Evolutionary conservation across 2,888 invertebrate genomes (phyloP), one percentile per base, ranked within the genome.

Genomic region (Oxycera nigricornis): DNA sequence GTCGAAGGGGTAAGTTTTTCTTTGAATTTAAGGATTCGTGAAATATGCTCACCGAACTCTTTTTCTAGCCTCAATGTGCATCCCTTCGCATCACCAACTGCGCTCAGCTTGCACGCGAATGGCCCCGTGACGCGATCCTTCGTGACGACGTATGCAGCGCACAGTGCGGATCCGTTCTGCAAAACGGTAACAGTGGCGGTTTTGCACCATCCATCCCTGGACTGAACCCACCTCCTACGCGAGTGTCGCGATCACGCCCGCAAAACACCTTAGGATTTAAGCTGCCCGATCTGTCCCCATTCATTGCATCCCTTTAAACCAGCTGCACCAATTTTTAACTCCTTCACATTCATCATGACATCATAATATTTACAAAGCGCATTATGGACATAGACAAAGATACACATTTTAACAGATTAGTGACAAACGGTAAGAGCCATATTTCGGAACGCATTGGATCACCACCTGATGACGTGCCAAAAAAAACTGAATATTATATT

Each of bases 141-240:
- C 88, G 92, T 1, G 96, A 96, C 82, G 94, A 94, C 82, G 94
- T 96, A 14, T 96, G 96, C 86, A 91, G 94, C 20, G 94, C 95
- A 2, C 96, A 96, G 85, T 96, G 96, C 83, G 94, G 94, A 52
- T 92, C 92, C 80, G 87, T 91, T 14, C 85, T 91, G 24, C 86
- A 87, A 50, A 86, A 85, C 39, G 83, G 83, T 65, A 68, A 75
- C 31, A 70, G 76, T 52, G 75, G 70, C 30, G 61, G 62, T 4
- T 31, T 31, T 7, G 46, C 52, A 75, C 74, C 59, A 65, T 59
- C 28, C 61, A 83, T 81, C 30, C 77, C 79, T 24, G 82, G 80
- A 35, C 78, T 82, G n/a, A 77, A 79, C 24, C 81, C 83, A 73
- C 79, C 82, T 62, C 82, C 83, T 76, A 82, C 83, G 31, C 85